Conservation (phyloP, 2,888 invertebrate species). For the Luperina nickerlii region DNA sequence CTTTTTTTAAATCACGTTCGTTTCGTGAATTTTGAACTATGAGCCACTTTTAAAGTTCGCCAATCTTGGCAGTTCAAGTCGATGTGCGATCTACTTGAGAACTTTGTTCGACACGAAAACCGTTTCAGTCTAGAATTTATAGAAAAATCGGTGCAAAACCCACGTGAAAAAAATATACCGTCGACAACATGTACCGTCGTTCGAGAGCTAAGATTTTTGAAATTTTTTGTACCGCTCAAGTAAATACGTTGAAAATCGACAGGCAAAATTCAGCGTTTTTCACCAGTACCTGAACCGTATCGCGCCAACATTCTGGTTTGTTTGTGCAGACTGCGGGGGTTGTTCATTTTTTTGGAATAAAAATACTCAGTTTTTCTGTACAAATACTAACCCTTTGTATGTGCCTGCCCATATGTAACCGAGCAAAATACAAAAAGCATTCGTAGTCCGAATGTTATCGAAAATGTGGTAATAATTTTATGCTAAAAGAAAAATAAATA, state of each 20-base stretch:
- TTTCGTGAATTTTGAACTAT: slow-evolving; percentile 49
- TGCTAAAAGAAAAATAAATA: slow-evolving; percentile 15
- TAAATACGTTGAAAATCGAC: slow-evolving; percentile 37
- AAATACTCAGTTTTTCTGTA: slow-evolving; percentile 49
- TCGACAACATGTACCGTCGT: background rate
- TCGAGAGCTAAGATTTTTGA: slow-evolving; percentile 14
- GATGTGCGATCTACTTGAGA: slow-evolving; percentile 68
- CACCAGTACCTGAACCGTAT: slow-evolving; percentile 43
- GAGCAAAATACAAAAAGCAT: slow-evolving; percentile 35
- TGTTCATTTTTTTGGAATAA: slow-evolving; percentile 54
- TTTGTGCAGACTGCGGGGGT: slow-evolving; percentile 54
- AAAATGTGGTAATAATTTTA: slow-evolving; percentile 36
- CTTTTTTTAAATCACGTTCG: slow-evolving; percentile 28
- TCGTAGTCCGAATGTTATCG: slow-evolving; percentile 20
- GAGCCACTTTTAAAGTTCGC: slow-evolving; percentile 59
- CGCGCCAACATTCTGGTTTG: slow-evolving; percentile 44
- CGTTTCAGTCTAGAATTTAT: slow-evolving; percentile 69
- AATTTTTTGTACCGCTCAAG: slow-evolving; percentile 13
- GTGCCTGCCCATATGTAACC: slow-evolving; percentile 28
- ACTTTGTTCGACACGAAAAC: slow-evolving; percentile 75
- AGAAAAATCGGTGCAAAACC: slow-evolving; percentile 27
- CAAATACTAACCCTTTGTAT: slow-evolving; percentile 44
- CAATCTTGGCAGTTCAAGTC: slow-evolving; percentile 61
- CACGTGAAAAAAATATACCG: background rate
- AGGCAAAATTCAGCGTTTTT: slow-evolving; percentile 45